Evolutionary conservation across 2,888 invertebrate species (phyloP).

Genomic region (Heliconius ismenius): DNA sequence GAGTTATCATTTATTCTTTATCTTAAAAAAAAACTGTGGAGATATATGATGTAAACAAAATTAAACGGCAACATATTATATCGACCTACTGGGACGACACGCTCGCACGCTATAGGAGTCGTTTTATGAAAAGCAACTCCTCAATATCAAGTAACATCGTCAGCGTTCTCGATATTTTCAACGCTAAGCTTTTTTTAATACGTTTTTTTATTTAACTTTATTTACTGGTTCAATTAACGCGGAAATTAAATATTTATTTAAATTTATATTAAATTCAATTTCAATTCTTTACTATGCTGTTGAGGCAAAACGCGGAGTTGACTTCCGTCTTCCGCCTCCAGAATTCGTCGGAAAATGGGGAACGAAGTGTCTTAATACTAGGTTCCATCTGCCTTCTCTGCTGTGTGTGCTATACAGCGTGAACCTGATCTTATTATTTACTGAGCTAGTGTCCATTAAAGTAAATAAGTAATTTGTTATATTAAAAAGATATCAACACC

Average conservation of each 20-base stretch:
- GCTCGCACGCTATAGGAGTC: neutral
- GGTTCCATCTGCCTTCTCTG: no score
- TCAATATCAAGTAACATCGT: constrained; percentile 11
- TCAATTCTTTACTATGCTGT: no score
- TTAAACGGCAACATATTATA: neutral
- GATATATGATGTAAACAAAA: neutral
- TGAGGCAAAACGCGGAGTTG: no score
- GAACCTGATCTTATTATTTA: neutral
- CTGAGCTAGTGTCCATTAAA: neutral
- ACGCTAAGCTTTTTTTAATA: neutral
- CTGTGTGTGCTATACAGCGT: no score
- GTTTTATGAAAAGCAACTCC: constrained; percentile 20
- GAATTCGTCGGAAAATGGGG: no score
- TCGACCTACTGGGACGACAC: constrained; percentile 17
- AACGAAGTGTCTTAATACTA: no score
- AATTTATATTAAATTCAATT: neutral
- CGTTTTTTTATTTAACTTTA: neutral
- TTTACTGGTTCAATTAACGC: neutral
- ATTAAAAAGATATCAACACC: neutral
- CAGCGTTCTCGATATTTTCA: constrained; percentile 12
- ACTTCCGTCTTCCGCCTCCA: no score
- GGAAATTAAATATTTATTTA: neutral
- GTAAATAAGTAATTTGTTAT: neutral
- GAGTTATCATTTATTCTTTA: neutral
- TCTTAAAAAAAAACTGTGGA: neutral